Evolutionary conservation across 2,113 vertebrate genomes (phyloP).

Genomic region (Dinomys branickii): DNA sequence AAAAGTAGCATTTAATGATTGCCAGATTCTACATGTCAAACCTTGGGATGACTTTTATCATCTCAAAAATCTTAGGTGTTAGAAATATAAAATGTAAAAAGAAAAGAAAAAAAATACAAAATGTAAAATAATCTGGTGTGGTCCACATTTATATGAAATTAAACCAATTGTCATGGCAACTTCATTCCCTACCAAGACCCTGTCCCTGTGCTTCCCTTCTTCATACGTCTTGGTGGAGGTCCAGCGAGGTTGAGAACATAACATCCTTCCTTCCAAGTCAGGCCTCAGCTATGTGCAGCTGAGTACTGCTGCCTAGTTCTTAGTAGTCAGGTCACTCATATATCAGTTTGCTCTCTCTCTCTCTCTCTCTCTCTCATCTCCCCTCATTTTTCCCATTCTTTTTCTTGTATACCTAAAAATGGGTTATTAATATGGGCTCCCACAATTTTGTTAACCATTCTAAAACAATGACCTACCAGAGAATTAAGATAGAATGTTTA

Average conservation of each 20-base stretch:
- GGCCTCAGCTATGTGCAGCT: neutral
- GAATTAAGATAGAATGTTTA: neutral
- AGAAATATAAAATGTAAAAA: neutral
- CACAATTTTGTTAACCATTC: neutral
- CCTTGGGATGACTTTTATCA: neutral
- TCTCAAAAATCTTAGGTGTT: neutral
- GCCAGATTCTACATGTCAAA: neutral
- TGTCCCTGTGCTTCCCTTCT: neutral
- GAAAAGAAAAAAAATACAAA: no score
- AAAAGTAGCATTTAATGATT: neutral
- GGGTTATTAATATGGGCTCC: neutral
- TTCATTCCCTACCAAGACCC: neutral
- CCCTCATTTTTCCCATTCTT: neutral
- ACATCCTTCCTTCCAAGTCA: neutral
- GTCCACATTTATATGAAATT: neutral
- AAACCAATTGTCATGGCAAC: neutral
- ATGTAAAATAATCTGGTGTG: neutral
- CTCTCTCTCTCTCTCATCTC: no score
- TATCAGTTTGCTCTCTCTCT: neutral
- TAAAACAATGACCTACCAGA: constrained; percentile 25
- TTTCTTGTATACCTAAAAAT: neutral
- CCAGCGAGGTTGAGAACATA: neutral
- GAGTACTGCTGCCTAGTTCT: neutral
- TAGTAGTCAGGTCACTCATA: neutral
- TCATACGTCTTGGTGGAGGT: neutral